Conservation (phyloP, 2,113 vertebrate genomes). For the Erythrolamprus reginae region DNA sequence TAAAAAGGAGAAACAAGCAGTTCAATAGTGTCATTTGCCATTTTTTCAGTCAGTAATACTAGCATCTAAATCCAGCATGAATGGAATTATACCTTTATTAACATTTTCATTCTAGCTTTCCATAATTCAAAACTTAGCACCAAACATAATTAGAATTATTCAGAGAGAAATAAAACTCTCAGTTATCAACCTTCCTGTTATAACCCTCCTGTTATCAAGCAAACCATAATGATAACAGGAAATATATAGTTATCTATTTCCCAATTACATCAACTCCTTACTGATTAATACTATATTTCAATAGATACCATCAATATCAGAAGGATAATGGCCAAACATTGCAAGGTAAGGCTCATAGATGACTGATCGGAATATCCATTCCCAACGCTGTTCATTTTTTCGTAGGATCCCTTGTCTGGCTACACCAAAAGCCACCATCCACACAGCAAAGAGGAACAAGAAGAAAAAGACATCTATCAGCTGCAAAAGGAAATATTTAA, state of each 20-base stretch:
- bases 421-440: conserved; percentile 79
- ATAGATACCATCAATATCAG: conserved; percentile 70
- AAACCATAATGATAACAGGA: neutral
- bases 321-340: conserved; percentile 79
- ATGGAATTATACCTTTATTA: neutral
- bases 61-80: neutral
- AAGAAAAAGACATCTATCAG: conserved; percentile 79
- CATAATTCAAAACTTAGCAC: neutral
- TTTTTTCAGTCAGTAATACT: neutral
- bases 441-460: conserved; percentile 78
- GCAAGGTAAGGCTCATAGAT: conserved; percentile 77
- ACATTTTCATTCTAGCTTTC: neutral
- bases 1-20: neutral
- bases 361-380: conserved; percentile 78
- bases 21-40: neutral
- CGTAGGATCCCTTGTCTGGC: conserved; percentile 76
- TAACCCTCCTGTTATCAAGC: neutral
- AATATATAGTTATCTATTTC: neutral
- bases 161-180: neutral
- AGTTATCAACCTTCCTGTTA: neutral
- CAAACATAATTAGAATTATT: neutral
- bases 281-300: neutral
- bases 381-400: conserved; percentile 76
- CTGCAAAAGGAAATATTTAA: conserved; percentile 43
- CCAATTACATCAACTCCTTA: neutral